A percentile compares a stretch with the other conserved stretches of the same genome.
These are phyloP conservation scores for Sarcophaga carnaria DNA, from an alignment of 2,888 invertebrate genomes.

Conservation along the genomic window DNA sequence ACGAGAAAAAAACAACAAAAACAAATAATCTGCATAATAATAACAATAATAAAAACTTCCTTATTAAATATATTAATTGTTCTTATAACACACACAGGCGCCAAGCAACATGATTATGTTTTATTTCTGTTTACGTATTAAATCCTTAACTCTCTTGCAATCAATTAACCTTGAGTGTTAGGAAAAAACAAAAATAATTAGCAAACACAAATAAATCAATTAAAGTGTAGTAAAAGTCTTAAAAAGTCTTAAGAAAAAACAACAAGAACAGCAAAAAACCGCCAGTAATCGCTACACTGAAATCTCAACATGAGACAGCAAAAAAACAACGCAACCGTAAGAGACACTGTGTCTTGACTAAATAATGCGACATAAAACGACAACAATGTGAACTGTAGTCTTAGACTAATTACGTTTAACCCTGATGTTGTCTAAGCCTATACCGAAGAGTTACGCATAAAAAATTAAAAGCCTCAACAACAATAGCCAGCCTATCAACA, in stretches of 20 bases:
- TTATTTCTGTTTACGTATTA: not conserved
- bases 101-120: not conserved
- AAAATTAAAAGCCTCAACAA: not conserved
- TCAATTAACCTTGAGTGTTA: not conserved
- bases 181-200: not conserved
- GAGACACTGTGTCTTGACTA: not conserved
- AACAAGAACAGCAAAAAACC: not conserved
- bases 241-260: too few relatives aligned
- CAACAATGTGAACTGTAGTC: not conserved
- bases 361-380: not conserved
- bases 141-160: not conserved
- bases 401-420: not conserved
- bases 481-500: slow-evolving; percentile 21
- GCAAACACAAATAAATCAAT: not conserved
- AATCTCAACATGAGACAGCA: not conserved
- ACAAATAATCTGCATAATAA: too few relatives aligned
- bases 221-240: not conserved
- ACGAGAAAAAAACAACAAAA: too few relatives aligned
- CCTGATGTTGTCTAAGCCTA: not conserved
- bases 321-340: not conserved
- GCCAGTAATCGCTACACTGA: not conserved
- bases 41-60: not conserved
- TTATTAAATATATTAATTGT: not conserved
- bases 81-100: not conserved
- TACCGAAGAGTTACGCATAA: not conserved